Conservation (phyloP, 1,140 invertebrate species). For the Drosophila arizonae region DNA sequence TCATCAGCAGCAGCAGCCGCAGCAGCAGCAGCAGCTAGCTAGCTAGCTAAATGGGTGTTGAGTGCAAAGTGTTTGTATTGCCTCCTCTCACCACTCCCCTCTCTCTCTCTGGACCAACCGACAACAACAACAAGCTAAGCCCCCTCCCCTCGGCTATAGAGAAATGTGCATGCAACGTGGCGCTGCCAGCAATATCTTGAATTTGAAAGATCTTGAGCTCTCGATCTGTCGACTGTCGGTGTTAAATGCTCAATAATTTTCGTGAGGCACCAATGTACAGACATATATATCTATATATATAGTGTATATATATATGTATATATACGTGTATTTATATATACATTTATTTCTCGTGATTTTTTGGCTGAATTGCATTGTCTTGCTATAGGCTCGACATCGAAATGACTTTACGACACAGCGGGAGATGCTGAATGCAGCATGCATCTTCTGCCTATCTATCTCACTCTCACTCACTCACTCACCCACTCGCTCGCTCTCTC, state of each 20-base stretch:
- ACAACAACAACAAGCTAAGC: background rate
- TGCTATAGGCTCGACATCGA: conserved; percentile 31
- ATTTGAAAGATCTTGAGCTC: conserved; percentile 53
- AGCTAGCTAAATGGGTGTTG: conserved; percentile 75
- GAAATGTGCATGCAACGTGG: conserved; percentile 57
- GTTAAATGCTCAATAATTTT: conserved; percentile 79
- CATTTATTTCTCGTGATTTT: conserved; percentile 11
- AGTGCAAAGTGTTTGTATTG: conserved; percentile 79
- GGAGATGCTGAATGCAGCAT: conserved; percentile 56
- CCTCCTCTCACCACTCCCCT: background rate
- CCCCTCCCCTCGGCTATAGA: background rate
- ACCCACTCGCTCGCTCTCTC: conserved; percentile 1
- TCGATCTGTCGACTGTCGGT: conserved; percentile 49
- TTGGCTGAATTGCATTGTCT: conserved; percentile 49
- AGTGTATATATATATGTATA: conserved; percentile 3
- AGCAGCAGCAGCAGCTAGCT: background rate
- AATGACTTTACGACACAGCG: conserved; percentile 58
- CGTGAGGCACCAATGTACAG: conserved; percentile 31
- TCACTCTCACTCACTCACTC: background rate
- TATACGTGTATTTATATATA: conserved; percentile 5
- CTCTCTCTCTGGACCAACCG: conserved; percentile 2
- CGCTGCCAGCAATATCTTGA: conserved; percentile 40
- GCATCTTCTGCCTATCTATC: conserved; percentile 49
- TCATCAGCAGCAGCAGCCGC: background rate
- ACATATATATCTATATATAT: conserved; percentile 2